Percentiles rank a stretch among this genome's conserved stretches.
phyloP scores from a whole-genome alignment of 2,888 invertebrate species.

The Acleris cristana region DNA sequence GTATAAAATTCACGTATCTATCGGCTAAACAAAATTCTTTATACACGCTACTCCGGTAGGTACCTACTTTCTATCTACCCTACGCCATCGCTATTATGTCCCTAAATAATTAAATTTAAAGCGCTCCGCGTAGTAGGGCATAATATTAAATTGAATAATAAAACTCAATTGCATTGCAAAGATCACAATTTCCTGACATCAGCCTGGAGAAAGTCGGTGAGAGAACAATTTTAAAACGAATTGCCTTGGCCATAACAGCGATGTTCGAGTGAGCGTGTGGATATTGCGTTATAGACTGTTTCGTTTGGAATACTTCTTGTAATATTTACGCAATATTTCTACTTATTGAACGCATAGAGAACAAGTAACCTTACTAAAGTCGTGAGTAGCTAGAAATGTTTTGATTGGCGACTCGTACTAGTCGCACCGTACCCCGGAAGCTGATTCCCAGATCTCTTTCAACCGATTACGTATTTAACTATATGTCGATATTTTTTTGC shows the following conservation, averaged over 20 bases:
- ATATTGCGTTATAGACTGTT: slow-evolving; percentile 30
- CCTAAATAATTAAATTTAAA: slow-evolving; percentile 79
- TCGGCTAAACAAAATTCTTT: slow-evolving; percentile 5
- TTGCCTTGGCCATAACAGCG: slow-evolving; percentile 11
- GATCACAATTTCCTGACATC: slow-evolving; percentile 70
- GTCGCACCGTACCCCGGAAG: too few relatives aligned
- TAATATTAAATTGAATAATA: slow-evolving; percentile 64
- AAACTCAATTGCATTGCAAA: slow-evolving; percentile 76
- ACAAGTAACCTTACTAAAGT: slow-evolving; percentile 6
- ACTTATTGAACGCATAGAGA: slow-evolving; percentile 29
- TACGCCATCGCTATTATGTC: slow-evolving; percentile 69
- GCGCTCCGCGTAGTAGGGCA: slow-evolving; percentile 75
- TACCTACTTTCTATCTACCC: slow-evolving; percentile 42
- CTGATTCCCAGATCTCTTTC: too few relatives aligned
- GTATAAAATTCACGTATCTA: neutral
- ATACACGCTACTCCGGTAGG: slow-evolving; percentile 1
- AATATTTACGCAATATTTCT: slow-evolving; percentile 39
- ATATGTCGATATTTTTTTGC: too few relatives aligned
- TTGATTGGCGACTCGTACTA: neutral
- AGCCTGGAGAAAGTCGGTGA: slow-evolving; percentile 51
- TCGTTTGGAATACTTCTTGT: slow-evolving; percentile 33
- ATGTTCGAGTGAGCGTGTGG: slow-evolving; percentile 16
- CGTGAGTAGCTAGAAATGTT: slow-evolving; percentile 5
- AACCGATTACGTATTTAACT: too few relatives aligned
- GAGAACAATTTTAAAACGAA: slow-evolving; percentile 35